phyloP scores from a whole-genome alignment of 2,113 vertebrate species.

The Diadophis punctatus region DNA sequence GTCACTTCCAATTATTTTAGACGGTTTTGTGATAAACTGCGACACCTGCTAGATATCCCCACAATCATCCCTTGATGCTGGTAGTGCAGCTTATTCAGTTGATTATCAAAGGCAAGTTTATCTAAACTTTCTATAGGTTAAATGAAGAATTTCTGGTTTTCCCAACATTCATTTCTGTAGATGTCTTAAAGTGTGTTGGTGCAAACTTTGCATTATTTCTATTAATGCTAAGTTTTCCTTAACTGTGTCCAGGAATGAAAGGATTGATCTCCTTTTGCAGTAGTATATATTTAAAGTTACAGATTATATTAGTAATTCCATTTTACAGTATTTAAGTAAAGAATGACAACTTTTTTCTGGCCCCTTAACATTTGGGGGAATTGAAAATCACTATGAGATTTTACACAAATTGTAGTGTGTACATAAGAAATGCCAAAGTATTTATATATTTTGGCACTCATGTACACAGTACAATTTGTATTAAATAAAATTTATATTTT shows the following conservation, averaged over 20 bases:
- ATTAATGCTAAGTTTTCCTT: slow-evolving; percentile 37
- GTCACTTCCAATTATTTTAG: slow-evolving; percentile 99
- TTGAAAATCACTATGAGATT: not conserved
- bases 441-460: not conserved
- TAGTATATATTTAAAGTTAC: slow-evolving; percentile 41
- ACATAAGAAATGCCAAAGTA: not conserved
- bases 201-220: not conserved
- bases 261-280: slow-evolving; percentile 41
- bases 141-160: slow-evolving; percentile 65
- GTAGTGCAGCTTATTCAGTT: slow-evolving; percentile 73
- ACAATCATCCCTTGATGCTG: slow-evolving; percentile 79
- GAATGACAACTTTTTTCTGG: not conserved
- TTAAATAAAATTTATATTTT: not conserved
- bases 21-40: slow-evolving; percentile 93
- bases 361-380: not conserved
- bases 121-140: slow-evolving; percentile 77
- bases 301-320: slow-evolving; percentile 37
- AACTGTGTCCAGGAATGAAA: slow-evolving; percentile 26
- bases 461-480: not conserved
- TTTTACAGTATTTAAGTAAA: not conserved
- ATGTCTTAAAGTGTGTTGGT: slow-evolving; percentile 39
- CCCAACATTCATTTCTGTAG: slow-evolving; percentile 41
- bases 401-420: not conserved
- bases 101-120: slow-evolving; percentile 80
- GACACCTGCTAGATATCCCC: slow-evolving; percentile 88